Evolutionary conservation across 2,797 vertebrate genomes (phyloP).

Genomic region (Pterois miles): DNA sequence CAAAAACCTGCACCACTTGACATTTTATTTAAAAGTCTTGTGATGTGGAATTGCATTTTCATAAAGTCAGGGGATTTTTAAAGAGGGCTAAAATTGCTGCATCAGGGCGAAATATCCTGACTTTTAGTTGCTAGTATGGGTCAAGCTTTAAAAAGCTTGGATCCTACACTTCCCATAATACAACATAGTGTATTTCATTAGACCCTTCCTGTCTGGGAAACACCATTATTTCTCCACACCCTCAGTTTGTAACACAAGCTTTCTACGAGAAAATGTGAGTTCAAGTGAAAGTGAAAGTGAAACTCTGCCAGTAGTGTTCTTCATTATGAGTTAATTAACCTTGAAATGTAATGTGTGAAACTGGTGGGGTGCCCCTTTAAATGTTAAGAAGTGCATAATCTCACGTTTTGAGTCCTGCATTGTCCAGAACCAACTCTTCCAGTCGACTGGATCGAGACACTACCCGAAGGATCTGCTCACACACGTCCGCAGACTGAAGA

Average conservation of each 20-base stretch:
- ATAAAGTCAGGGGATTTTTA: neutral
- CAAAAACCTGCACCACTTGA: neutral
- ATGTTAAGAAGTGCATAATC: constrained; percentile 30
- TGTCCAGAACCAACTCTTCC: constrained; percentile 95
- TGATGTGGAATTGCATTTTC: neutral
- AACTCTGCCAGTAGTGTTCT: neutral
- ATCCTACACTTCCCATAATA: neutral
- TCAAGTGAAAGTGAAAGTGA: too few relatives aligned
- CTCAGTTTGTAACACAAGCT: neutral
- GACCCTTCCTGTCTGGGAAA: neutral
- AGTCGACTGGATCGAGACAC: constrained; percentile 92
- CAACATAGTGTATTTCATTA: neutral
- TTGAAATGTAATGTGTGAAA: neutral
- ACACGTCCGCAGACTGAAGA: constrained; percentile 92
- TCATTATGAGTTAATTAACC: neutral
- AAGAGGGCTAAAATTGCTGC: neutral
- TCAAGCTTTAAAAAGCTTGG: neutral
- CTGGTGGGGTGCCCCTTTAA: neutral
- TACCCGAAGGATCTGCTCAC: constrained; percentile 94
- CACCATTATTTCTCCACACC: neutral
- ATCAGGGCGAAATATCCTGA: neutral
- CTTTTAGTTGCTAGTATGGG: neutral
- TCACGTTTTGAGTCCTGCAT: constrained; percentile 95
- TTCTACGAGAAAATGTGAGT: neutral
- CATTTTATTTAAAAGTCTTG: neutral